Conservation (phyloP, 2,113 vertebrate genomes). For the Laticauda colubrina region DNA sequence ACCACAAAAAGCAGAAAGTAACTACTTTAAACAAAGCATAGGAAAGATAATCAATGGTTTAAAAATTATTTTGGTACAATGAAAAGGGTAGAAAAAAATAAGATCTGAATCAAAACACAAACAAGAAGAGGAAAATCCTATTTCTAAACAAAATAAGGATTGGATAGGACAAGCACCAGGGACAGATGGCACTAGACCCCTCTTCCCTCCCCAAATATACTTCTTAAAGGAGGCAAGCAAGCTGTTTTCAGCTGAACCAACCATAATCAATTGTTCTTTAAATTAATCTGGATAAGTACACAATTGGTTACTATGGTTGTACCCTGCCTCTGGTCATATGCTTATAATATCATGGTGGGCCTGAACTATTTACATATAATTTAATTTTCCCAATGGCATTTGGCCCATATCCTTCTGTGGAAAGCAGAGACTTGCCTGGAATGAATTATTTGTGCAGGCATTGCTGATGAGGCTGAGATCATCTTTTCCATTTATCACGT, state of each 20-base stretch:
- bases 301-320: not conserved
- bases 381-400: not conserved
- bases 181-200: not conserved
- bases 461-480: conserved; percentile 2
- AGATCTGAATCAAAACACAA: not conserved
- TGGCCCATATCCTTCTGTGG: not conserved
- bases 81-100: not conserved
- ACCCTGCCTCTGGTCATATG: not conserved
- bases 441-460: not conserved
- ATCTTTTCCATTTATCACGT: conserved; percentile 3
- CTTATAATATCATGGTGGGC: not conserved
- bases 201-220: not conserved
- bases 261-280: not conserved
- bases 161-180: not conserved
- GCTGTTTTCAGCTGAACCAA: not conserved
- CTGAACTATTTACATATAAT: not conserved
- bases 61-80: not conserved
- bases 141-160: not conserved
- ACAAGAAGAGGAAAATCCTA: not conserved
- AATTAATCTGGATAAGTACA: conserved; percentile 5
- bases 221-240: not conserved
- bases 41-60: not conserved
- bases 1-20: not conserved
- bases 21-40: not conserved
- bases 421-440: not conserved